Evolutionary conservation across 53 echinoderm and acorn worm genomes (phyloP), one percentile per base, ranked within the genome.

Genomic region (Mesocentrotus franciscanus): DNA sequence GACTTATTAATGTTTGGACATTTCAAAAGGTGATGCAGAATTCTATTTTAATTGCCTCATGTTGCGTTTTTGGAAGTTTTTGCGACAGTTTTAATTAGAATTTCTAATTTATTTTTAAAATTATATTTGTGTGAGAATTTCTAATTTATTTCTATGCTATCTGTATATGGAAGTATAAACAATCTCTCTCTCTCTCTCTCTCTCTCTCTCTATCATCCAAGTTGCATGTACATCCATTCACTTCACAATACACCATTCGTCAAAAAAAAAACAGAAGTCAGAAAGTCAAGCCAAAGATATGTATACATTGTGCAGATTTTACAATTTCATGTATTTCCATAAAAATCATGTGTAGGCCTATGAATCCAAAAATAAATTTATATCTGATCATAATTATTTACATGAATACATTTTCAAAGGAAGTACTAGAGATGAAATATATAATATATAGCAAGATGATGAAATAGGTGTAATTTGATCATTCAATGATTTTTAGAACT

Each of bases 131-230:
- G n/a, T n/a, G n/a, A n/a, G n/a, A n/a, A n/a, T n/a, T n/a, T n/a
- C n/a, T n/a, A n/a, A n/a, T n/a, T n/a, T n/a, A n/a, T n/a, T n/a
- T n/a, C n/a, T n/a, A n/a, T n/a, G n/a, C n/a, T n/a, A n/a, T n/a
- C n/a, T n/a, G n/a, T n/a, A n/a, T 49, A 49, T 49, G 2, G 3
- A 4, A 49, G 49, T 49, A 49, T 7, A 49, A 49, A 22, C 78
- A 26, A 34, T 78, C 78, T 78, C 78, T 13, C 4, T 14, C 78
- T 32, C 78, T 34, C 78, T 78, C 84, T 55, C 42, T 85, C 49
- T 85, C 85, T 85, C 85, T 42, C 7, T 84, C 84, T 78, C 56
- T 56, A 55, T 85, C 85, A 33, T 76, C 24, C 76, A 76, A 33
- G 33, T 30, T 30, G 30, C 11, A 12, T 13, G 29, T 76, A 2